Base-by-base conservation (phyloP, 2,113 vertebrate species). In the Atherinomorus stipes region DNA sequence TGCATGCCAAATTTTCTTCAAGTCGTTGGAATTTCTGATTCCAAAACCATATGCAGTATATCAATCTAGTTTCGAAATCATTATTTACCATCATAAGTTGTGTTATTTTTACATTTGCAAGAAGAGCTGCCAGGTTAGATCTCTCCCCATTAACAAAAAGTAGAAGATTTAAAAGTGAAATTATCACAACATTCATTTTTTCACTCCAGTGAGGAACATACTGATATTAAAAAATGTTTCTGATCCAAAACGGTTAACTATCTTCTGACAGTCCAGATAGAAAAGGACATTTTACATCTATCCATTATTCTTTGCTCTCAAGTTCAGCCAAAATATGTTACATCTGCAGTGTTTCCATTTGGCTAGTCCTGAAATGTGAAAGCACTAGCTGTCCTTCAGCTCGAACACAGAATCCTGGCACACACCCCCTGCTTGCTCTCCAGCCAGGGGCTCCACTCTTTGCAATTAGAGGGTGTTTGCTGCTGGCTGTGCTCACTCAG, bases 401-500 rank as follows among this genome's bases (percentile, higher is more conserved):
- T 31, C 87, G 68, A 88, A 86, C 80, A 87, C 81, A 78, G 38
- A 64, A 78, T 80, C 66, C 78, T 87, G 84, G 85, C 76, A 63
- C 31, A 70, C 62, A 84, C 79, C 77, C 65, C 31, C 68, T 51
- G 18, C 69, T 61, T 38, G 1, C 76, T 83, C 77, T 89, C 70
- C 80, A 91, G 85, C 87, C 91, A 86, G 83, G 86, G 85, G 88
- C 88, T 89, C 74, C 85, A 71, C 85, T 89, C 88, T 87, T 85
- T 89, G 82, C 90, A 93, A 93, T 93, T 92, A 93, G 88, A 89
- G 87, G 69, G 62, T 74, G 88, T 87, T 85, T 89, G 85, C 85
- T 86, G 85, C 89, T 90, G 89, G 85, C 90, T 87, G 86, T 86
- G 88, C 88, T 83, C 34, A 72, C 84, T 83, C 75, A 73, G 84